Evolutionary conservation across 2,797 vertebrate genomes (phyloP), one percentile per base, ranked within the genome.

Genomic region (Cynopterus sphinx): DNA sequence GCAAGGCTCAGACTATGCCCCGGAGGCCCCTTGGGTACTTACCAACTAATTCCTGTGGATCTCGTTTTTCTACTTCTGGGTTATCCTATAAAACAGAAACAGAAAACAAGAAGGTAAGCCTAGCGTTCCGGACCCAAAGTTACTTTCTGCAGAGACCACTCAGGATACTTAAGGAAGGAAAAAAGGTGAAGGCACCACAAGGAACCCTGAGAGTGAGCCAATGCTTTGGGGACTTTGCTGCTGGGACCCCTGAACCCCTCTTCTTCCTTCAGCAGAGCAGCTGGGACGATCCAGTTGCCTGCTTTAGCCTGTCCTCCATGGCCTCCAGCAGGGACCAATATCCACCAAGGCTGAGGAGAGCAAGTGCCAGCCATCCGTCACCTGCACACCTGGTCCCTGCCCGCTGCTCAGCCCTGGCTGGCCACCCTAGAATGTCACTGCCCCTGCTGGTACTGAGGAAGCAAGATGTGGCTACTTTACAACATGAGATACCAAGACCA

Each of bases 1-100:
- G 21, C 19, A 12, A 79, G 93, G 65, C 63, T 77, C 70, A 65
- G 28, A 70, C 33, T 2, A 3, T 1, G 24, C 16, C 41, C 24
- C 33, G 1, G 7, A 16, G 9, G 8, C 2, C 61, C 61, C 43
- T 67, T 3, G 16, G 68, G 31, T 3, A 99, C 99, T 99, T 97
- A 99, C 99, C 99, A 93, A 99, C 99, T 39, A 99, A 98, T 91
- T 99, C 99, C 97, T 99, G 99, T 90, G 99, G 99, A 97, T 99
- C 99, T 97, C 98, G 99, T 84, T 98, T 99, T 97, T 99, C 99
- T 83, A 98, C 95, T 96, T 99, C 99, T 41, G 98, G 87, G 84
- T 99, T 98, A 94, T 99, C 99, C 99, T 99, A 98, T 12, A 96
- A 97, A 87, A 97, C 39, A 98, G 81, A 90, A 61, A 70, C 11